phyloP scores from a whole-genome alignment of 2,888 invertebrate species.

The Cepaea hortensis region DNA sequence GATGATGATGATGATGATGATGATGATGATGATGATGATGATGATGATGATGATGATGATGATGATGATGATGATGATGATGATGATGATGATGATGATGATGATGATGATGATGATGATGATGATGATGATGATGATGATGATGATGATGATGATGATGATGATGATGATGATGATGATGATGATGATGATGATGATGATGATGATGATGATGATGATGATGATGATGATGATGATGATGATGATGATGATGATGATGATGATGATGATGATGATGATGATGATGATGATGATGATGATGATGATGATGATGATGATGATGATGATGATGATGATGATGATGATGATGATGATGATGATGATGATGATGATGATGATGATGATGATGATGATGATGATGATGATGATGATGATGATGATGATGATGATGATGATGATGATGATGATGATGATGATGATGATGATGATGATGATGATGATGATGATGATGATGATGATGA shows the following conservation, averaged over 20 bases:
- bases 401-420: not conserved
- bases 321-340: slow-evolving; percentile 24
- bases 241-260: slow-evolving; percentile 17
- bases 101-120: no score
- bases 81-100: no score
- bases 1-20: slow-evolving; percentile 26
- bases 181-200: slow-evolving; percentile 23
- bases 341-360: slow-evolving; percentile 16
- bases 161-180: slow-evolving; percentile 14
- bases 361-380: not conserved
- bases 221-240: slow-evolving; percentile 1
- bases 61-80: no score
- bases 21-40: slow-evolving; percentile 13
- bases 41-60: no score
- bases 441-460: slow-evolving; percentile 29
- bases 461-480: slow-evolving; percentile 28
- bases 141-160: not conserved
- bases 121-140: no score
- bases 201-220: slow-evolving; percentile 23
- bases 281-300: slow-evolving; percentile 20
- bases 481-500: slow-evolving; percentile 19
- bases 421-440: slow-evolving; percentile 20
- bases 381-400: not conserved
- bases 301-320: slow-evolving; percentile 12
- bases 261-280: slow-evolving; percentile 21